phyloP scores from a whole-genome alignment of 1,140 invertebrate genomes.

The Physella acuta region DNA sequence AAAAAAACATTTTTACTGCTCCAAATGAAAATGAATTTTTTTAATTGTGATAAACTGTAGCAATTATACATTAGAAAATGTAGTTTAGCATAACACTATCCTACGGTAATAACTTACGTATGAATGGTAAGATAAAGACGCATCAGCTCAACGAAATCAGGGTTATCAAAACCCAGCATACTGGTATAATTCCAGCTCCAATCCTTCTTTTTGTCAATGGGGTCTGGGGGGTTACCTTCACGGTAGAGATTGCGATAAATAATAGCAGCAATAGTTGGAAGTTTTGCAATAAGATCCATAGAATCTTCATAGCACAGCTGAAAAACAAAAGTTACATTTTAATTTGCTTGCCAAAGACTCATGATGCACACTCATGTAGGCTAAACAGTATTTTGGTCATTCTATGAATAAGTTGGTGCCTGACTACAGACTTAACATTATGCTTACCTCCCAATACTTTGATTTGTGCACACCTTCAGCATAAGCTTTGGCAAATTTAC shows the following conservation, averaged over 20 bases:
- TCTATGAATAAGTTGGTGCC: neutral
- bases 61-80: too few species aligned
- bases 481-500: constrained; percentile 91
- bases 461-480: constrained; percentile 79
- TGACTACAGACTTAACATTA: neutral
- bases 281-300: constrained; percentile 94
- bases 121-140: constrained; percentile 94
- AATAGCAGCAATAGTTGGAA: constrained; percentile 90
- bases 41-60: too few species aligned
- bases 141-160: constrained; percentile 88
- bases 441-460: constrained; percentile 83
- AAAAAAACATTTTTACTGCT: constrained; percentile 1
- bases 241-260: constrained; percentile 90
- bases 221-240: constrained; percentile 81
- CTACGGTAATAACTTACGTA: constrained; percentile 54
- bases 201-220: constrained; percentile 86
- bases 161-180: constrained; percentile 89
- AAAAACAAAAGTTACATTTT: neutral
- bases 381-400: too few species aligned
- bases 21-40: too few species aligned
- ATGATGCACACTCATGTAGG: too few species aligned
- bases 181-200: constrained; percentile 91
- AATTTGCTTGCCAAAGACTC: too few species aligned
- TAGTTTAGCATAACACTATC: too few species aligned
- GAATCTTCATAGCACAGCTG: constrained; percentile 78